These are phyloP conservation scores for Drosophila elegans DNA, from an alignment of 1,140 invertebrate species.

Conservation along the genomic window DNA sequence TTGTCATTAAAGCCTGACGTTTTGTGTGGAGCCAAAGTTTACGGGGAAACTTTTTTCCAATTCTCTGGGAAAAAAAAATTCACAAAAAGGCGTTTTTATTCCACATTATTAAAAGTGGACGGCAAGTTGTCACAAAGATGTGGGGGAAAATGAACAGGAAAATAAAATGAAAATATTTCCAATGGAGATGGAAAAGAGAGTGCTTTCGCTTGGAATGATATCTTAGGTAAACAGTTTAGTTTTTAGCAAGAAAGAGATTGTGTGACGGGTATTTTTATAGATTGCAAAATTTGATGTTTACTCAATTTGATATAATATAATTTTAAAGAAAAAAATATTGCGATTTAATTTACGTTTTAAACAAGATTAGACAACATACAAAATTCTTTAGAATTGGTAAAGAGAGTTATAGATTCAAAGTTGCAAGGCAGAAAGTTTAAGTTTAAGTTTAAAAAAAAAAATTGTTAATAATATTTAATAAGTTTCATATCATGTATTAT, in stretches of 20 bases:
- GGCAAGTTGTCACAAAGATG: constrained; percentile 2
- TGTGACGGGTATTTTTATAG: neutral
- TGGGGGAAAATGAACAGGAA: constrained; percentile 9
- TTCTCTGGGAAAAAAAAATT: constrained; percentile 33
- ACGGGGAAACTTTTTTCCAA: constrained; percentile 48
- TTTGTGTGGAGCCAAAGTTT: constrained; percentile 56
- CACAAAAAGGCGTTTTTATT: constrained; percentile 46
- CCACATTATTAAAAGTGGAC: constrained; percentile 49
- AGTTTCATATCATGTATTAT: no score
- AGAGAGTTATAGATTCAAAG: no score
- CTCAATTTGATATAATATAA: neutral
- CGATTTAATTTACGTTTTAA: no score
- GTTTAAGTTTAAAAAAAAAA: no score
- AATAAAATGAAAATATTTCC: constrained; percentile 20
- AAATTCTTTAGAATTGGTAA: no score
- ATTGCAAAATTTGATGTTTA: neutral
- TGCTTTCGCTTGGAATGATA: constrained; percentile 15
- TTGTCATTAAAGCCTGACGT: constrained; percentile 63
- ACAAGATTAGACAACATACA: no score
- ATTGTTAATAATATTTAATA: no score
- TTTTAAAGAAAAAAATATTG: no score
- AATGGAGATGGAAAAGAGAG: constrained; percentile 17
- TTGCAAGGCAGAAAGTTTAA: no score
- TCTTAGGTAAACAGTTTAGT: constrained; percentile 24
- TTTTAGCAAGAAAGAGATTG: neutral